Base-by-base conservation (phyloP, 2,888 invertebrate genomes). In the Harpagoxenus sublaevis region DNA sequence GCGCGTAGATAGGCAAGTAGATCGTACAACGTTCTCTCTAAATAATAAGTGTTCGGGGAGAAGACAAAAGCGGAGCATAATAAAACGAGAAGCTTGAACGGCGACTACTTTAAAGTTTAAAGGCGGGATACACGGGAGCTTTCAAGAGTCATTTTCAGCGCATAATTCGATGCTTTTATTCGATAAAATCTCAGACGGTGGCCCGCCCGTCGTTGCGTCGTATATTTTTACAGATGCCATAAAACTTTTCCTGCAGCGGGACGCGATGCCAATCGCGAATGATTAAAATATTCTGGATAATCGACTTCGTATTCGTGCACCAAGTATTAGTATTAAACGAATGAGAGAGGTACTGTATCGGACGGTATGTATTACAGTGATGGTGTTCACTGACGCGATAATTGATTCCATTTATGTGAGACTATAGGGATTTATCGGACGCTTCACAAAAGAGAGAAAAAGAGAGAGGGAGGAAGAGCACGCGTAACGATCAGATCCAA, bases 351-450 rank as follows among this genome's bases (percentile, higher is more conserved):
- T 31, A 18, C 62, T 85, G 87, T 81, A 83, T 87, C 68, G 18
- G 9, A 31, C 23, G 55, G 82, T 65, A 53, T 79, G 75, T 55
- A 79, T 89, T 79, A 85, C 86, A 84, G 87, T 83, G 60, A 86
- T 78, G 70, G 71, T 66, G 78, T 87, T 87, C 82, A 68, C 74
- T 87, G 77, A 78, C 78, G 70, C 53, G 83, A 82, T 89, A 88
- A 88, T 88, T 89, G 87, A 87, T 88, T 83, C 84, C 78, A 89
- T 88, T 88, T 83, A 82, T 74, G 68, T 83, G 57, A 84, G 28
- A 45, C 53, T 12, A 48, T 12, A 48, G 12, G 60, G 60, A 65
- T 84, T 85, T 78, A 78, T 35, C 66, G 57, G 57, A 28, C 35
- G 35, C 70, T 66, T 75, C 9, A 9, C 35, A 35, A 35, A 18